Base-by-base conservation (phyloP, 1,140 invertebrate species). In the Drosophila aff. region DNA sequence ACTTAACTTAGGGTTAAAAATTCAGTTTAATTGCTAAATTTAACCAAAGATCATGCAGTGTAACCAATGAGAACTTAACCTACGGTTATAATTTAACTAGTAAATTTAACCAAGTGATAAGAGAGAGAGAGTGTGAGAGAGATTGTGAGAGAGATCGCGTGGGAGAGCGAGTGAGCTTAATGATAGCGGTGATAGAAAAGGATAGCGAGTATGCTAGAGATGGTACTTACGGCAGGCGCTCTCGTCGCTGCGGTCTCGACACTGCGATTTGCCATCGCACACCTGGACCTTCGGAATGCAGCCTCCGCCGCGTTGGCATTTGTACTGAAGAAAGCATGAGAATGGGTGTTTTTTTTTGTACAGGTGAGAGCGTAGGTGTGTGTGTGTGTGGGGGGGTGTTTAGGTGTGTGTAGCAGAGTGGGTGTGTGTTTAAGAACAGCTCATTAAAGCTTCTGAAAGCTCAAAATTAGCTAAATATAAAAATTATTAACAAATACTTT, bases 161-260 rank as follows among this genome's bases (percentile, higher is more conserved):
- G 33, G n/a, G n/a, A 5, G 6, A 23, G 46, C 1, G 15, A 16
- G 23, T 28, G 50, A 49, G 16, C 13, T 15, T n/a, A 18, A 16
- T 36, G 38, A 28, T 49, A 8, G 61, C 13, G 13, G 7, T 52
- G 8, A 26, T 8, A 47, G 26, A 8, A 44, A 18, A 23, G 6
- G 16, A 15, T 13, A 69, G 13, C 21, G 33, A n/a, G 28, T 11
- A 7, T 36, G 65, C 28, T 31, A 36, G 44, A 43, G 41, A 58
- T 47, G 52, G 47, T 91, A 91, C 94, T 94, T 94, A 94, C 94
- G 76, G 79, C 95, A 96, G 77, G 94, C 90, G 53, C 94, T 93
- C 93, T 97, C 97, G 92, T 98, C 97, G 93, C 95, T 96, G 41
- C 94, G 94, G 93, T 96, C 95, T 43, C 94, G 93, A 93, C 97